phyloP scores from a whole-genome alignment of 2,113 vertebrate genomes.

The Lota lota region DNA sequence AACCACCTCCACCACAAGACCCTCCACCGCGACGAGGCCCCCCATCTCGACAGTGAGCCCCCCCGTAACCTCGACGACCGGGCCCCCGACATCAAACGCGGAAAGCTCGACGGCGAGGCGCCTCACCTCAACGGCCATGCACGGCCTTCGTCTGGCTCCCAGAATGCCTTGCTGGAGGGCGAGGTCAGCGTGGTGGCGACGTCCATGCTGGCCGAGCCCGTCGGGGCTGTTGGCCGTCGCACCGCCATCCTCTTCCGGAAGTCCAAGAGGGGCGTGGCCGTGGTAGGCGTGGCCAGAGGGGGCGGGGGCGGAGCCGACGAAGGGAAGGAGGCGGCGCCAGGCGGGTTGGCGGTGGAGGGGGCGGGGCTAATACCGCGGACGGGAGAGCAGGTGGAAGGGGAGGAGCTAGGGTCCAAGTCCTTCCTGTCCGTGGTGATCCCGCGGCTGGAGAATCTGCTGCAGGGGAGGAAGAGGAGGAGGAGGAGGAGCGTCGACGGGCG shows the following conservation, averaged over 20 bases:
- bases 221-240: constrained; percentile 84
- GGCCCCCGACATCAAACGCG: too few relatives aligned
- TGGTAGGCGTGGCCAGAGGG: constrained; percentile 52
- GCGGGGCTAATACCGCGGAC: neutral
- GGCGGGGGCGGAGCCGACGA: neutral
- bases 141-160: constrained; percentile 76
- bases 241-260: constrained; percentile 93
- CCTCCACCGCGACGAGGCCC: neutral
- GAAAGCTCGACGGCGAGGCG: too few relatives aligned
- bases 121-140: too few relatives aligned
- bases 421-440: constrained; percentile 98
- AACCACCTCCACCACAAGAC: neutral
- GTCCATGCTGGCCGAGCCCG: constrained; percentile 83
- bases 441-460: constrained; percentile 93
- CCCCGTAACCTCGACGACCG: too few relatives aligned
- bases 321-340: neutral
- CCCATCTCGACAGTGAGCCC: too few relatives aligned
- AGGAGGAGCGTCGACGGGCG: constrained; percentile 77
- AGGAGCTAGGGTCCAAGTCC: constrained; percentile 92
- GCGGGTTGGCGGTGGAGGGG: neutral
- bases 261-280: constrained; percentile 86
- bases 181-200: constrained; percentile 85
- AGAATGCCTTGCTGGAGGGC: constrained; percentile 79
- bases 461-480: constrained; percentile 93
- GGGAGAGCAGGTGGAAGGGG: constrained; percentile 76